A percentile compares a stretch with the other conserved stretches of the same genome.
phyloP scores from a whole-genome alignment of 2,113 vertebrate genomes.

The Herpailurus yagouaroundi region DNA sequence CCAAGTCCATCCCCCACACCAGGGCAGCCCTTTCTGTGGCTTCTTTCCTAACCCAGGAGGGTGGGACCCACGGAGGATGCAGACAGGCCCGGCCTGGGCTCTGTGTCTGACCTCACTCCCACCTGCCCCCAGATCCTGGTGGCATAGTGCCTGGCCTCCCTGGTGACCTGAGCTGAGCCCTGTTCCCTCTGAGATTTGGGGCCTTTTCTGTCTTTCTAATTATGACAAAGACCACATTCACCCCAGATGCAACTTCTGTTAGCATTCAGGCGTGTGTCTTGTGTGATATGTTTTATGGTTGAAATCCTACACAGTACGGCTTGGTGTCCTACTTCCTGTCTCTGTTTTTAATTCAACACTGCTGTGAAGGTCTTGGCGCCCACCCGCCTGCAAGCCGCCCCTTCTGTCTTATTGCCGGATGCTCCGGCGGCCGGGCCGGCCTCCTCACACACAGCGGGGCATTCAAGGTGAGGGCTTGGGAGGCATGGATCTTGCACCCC shows the following conservation, averaged over 20 bases:
- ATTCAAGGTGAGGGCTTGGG: background rate
- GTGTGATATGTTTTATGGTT: background rate
- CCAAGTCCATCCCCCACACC: accelerated
- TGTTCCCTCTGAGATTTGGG: too few species aligned
- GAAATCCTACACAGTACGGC: accelerated
- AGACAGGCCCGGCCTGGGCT: background rate
- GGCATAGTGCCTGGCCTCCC: background rate
- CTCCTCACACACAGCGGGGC: accelerated
- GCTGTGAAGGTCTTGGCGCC: accelerated
- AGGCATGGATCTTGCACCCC: background rate
- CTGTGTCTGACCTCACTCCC: background rate
- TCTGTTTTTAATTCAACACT: background rate
- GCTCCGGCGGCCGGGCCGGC: accelerated
- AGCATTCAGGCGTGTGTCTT: accelerated
- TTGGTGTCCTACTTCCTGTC: accelerated
- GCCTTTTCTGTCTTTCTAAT: too few species aligned
- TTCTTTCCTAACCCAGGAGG: background rate
- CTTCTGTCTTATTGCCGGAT: background rate
- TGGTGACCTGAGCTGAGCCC: background rate
- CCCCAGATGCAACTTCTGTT: background rate
- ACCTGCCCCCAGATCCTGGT: background rate
- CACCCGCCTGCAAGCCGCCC: accelerated
- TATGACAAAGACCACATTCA: accelerated
- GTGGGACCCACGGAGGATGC: background rate
- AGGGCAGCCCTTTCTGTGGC: background rate